Evolutionary conservation across 2,797 vertebrate genomes (phyloP).

Genomic region (Telmatherina bonti): DNA sequence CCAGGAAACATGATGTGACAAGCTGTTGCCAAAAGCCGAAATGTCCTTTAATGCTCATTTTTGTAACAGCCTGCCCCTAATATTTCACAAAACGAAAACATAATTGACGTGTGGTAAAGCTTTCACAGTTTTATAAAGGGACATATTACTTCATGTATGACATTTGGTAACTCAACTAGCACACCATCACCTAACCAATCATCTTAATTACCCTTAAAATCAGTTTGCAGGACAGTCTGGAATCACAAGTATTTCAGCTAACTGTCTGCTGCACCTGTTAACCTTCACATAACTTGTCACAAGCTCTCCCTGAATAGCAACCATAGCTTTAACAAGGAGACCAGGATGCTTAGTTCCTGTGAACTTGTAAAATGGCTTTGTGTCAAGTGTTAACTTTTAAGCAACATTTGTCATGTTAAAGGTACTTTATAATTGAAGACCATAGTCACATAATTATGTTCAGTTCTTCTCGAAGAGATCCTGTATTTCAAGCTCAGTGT

Average conservation of each 20-base stretch:
- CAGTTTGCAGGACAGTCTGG: neutral
- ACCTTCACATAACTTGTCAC: conserved; percentile 5
- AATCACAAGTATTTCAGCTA: conserved; percentile 10
- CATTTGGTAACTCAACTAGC: neutral
- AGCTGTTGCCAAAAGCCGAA: neutral
- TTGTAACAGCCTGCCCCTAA: neutral
- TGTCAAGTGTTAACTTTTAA: neutral
- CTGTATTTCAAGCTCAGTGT: conserved; percentile 37
- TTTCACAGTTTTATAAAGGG: neutral
- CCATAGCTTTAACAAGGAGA: conserved; percentile 7
- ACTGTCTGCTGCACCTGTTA: conserved; percentile 60
- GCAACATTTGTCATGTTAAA: neutral
- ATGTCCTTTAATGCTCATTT: conserved; percentile 39
- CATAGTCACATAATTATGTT: conserved; percentile 12
- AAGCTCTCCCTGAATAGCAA: conserved; percentile 7
- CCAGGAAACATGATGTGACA: conserved; percentile 7
- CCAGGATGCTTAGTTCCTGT: neutral
- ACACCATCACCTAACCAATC: neutral
- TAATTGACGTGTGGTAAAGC: too few species aligned
- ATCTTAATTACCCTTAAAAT: neutral
- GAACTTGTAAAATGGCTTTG: neutral
- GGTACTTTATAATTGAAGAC: neutral
- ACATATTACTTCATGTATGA: neutral
- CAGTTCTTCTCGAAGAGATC: conserved; percentile 4
- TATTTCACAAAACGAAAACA: neutral